Conservation (phyloP, 2,797 vertebrate species). For the Chelon labrosus region DNA sequence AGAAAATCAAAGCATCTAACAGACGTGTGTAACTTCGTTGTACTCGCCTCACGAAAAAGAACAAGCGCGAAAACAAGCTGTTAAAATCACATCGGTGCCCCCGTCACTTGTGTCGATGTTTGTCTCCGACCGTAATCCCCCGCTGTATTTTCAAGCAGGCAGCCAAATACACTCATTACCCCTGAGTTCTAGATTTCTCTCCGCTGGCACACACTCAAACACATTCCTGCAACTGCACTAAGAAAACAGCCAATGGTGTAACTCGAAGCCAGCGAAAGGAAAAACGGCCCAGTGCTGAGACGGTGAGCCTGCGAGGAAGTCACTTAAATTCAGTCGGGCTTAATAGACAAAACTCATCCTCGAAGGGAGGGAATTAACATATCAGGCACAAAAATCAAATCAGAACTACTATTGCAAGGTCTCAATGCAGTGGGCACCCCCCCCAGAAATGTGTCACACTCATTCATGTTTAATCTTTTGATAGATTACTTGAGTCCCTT, state of each 20-base stretch:
- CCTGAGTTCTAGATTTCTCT: conserved; percentile 65
- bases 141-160: conserved; percentile 50
- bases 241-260: conserved; percentile 71
- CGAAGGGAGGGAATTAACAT: conserved; percentile 14
- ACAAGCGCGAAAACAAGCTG: conserved; percentile 5
- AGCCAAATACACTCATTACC: conserved; percentile 75
- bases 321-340: conserved; percentile 25
- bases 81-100: neutral
- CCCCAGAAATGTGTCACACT: neutral
- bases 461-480: neutral
- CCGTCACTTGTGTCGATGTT: conserved; percentile 13
- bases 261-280: conserved; percentile 43
- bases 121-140: conserved; percentile 39
- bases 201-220: conserved; percentile 52
- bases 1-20: neutral
- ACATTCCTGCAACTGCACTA: conserved; percentile 69
- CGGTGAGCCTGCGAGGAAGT: conserved; percentile 44
- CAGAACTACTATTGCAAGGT: neutral
- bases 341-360: conserved; percentile 42
- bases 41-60: neutral
- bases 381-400: conserved; percentile 12
- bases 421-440: neutral
- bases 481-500: neutral
- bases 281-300: conserved; percentile 42
- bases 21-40: no score